Conservation (phyloP, 2,113 vertebrate species). For the Cryptomyrus ogoouensis region DNA sequence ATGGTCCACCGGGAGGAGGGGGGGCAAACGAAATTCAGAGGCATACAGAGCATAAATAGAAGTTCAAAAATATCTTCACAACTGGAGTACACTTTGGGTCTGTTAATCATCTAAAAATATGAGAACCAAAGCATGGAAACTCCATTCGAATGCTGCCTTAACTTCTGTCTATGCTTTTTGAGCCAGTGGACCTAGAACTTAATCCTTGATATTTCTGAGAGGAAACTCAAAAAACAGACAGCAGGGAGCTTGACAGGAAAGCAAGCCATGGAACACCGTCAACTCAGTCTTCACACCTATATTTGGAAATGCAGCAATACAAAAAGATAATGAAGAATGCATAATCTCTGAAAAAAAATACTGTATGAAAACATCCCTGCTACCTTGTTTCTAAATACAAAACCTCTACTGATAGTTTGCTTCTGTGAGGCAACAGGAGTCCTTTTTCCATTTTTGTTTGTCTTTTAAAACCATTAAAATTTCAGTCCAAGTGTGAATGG, state of each 20-base stretch:
- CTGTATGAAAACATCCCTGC: constrained; percentile 96
- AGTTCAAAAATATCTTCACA: constrained; percentile 42
- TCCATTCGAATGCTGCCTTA: constrained; percentile 10
- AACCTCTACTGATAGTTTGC: constrained; percentile 89
- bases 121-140: constrained; percentile 30
- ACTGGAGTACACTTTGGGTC: constrained; percentile 46
- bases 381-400: constrained; percentile 99
- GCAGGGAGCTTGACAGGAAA: constrained; percentile 1
- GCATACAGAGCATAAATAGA: constrained; percentile 56
- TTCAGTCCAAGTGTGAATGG: constrained; percentile 91
- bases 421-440: constrained; percentile 98
- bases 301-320: constrained; percentile 93
- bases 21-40: constrained; percentile 34
- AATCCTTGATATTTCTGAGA: constrained; percentile 44
- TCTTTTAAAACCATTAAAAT: constrained; percentile 86
- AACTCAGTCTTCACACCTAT: constrained; percentile 81
- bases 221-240: constrained; percentile 9
- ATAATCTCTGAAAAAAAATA: constrained; percentile 79
- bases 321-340: constrained; percentile 93
- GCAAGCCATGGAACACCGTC: constrained; percentile 33
- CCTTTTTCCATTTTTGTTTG: constrained; percentile 66
- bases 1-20: constrained; percentile 50
- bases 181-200: constrained; percentile 31
- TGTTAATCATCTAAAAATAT: constrained; percentile 28
- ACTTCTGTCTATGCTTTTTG: constrained; percentile 13